A percentile compares a stretch with the other conserved stretches of the same genome.
Evolutionary conservation across 2,888 invertebrate species (phyloP).

Genomic region (Cantharis rustica): DNA sequence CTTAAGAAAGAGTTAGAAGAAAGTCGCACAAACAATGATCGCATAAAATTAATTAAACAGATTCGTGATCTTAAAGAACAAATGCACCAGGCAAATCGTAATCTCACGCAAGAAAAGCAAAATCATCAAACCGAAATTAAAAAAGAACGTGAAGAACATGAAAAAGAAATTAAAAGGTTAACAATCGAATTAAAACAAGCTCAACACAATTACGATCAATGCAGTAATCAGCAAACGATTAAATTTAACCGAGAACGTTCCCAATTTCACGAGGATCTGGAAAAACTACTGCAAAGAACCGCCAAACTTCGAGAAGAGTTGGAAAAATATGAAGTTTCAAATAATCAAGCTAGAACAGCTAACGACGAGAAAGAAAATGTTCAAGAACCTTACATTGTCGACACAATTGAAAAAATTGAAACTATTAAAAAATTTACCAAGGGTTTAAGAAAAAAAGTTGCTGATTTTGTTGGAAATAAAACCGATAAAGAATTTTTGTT

Average conservation of each 20-base stretch:
- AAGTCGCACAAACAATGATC: neutral
- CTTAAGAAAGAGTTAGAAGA: conserved; percentile 7
- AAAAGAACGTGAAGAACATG: conserved; percentile 1
- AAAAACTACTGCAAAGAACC: neutral
- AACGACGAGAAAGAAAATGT: neutral
- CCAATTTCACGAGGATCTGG: neutral
- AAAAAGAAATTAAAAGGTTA: neutral
- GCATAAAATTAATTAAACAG: conserved; percentile 12
- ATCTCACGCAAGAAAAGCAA: neutral
- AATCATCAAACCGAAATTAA: conserved; percentile 10
- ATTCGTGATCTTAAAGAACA: conserved; percentile 17
- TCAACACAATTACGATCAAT: neutral
- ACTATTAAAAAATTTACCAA: neutral
- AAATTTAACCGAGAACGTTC: neutral
- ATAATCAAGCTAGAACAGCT: neutral
- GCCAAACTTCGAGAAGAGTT: neutral
- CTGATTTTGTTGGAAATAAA: neutral
- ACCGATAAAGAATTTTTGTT: conserved; percentile 3
- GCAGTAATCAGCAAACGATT: neutral
- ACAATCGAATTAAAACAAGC: neutral
- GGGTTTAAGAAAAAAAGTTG: neutral
- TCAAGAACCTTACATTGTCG: neutral
- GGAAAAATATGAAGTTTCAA: neutral
- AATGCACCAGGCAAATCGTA: neutral
- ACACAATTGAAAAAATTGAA: neutral